A percentile compares a stretch with the other conserved stretches of the same genome.
These are phyloP conservation scores for Acromyrmex heyeri DNA, from an alignment of 1,140 invertebrate species.

Conservation along the genomic window DNA sequence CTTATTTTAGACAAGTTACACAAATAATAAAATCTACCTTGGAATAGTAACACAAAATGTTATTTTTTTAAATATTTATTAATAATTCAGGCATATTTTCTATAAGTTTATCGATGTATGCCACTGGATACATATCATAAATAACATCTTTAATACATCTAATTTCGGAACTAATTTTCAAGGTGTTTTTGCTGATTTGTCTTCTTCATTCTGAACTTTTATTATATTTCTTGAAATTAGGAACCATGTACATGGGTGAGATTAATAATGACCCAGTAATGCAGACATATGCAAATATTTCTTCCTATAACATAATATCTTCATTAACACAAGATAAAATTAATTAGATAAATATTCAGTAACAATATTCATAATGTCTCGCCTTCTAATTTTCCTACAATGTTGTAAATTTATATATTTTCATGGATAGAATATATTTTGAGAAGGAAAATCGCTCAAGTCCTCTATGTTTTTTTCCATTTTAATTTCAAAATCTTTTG, in stretches of 20 bases:
- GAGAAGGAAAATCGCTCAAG: background rate
- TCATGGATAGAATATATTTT: too few relatives aligned
- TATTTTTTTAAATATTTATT: conserved; percentile 32
- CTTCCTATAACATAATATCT: conserved; percentile 34
- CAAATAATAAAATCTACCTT: background rate
- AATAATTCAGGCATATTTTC: background rate
- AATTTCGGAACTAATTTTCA: conserved; percentile 4
- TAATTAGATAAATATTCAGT: too few relatives aligned
- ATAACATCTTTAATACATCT: conserved; percentile 1
- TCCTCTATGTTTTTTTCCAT: too few relatives aligned
- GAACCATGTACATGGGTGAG: conserved; percentile 23
- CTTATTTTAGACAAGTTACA: background rate
- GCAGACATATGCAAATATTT: background rate
- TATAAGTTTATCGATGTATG: background rate
- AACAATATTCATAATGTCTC: too few relatives aligned
- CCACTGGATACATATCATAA: background rate
- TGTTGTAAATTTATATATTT: too few relatives aligned
- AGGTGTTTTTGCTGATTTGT: background rate
- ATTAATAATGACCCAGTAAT: background rate
- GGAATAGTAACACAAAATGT: background rate
- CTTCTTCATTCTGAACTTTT: background rate
- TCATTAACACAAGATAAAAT: too few relatives aligned
- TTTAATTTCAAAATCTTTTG: too few relatives aligned
- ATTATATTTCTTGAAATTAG: conserved; percentile 26
- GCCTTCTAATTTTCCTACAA: too few relatives aligned